These are phyloP conservation scores for Harmothoe impar DNA, from an alignment of 2,888 invertebrate genomes.

Conservation along the genomic window DNA sequence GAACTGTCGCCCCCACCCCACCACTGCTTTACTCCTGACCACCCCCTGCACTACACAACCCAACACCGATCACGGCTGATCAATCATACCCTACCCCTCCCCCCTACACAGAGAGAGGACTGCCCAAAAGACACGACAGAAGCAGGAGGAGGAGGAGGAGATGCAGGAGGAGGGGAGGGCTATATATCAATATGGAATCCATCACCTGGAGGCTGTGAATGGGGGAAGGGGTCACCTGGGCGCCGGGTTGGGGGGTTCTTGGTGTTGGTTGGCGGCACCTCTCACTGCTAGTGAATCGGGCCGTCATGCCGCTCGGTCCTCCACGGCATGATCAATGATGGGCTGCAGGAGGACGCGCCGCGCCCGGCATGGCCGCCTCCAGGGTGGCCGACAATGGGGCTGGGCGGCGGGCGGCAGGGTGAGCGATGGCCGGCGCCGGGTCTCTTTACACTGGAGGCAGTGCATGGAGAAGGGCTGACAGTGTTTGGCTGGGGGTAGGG, in stretches of 20 bases:
- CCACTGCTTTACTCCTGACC: background rate
- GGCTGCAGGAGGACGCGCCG: background rate
- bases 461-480: too few relatives aligned
- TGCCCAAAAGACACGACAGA: background rate
- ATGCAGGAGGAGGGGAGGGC: background rate
- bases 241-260: background rate
- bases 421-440: conserved; percentile 28
- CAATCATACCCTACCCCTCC: background rate
- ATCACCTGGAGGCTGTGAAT: conserved; percentile 43
- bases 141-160: background rate
- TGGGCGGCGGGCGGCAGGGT: background rate
- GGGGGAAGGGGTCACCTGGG: background rate
- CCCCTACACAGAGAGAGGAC: too few relatives aligned
- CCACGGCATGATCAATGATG: conserved; percentile 56
- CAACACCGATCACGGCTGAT: background rate
- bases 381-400: conserved; percentile 47
- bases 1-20: background rate
- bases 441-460: background rate
- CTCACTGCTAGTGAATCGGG: conserved; percentile 47
- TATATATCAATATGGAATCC: conserved; percentile 61
- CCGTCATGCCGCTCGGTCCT: conserved; percentile 18
- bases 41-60: conserved; percentile 21
- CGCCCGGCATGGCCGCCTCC: conserved; percentile 41
- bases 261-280: conserved; percentile 25
- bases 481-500: background rate